Conservation (phyloP, 2,113 vertebrate species). For the Harpagus bidentatus region DNA sequence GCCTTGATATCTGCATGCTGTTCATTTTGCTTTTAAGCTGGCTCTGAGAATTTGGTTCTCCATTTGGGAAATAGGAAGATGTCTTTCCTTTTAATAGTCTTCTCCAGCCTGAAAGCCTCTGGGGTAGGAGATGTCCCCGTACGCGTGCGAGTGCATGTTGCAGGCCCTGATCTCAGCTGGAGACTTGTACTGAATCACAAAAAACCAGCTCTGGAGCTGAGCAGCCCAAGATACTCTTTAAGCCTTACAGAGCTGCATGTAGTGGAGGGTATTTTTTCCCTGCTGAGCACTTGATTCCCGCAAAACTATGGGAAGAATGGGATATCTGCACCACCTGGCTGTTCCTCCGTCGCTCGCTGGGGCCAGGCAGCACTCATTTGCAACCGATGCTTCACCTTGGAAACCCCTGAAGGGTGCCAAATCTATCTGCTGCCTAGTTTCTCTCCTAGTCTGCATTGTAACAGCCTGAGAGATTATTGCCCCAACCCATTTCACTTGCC, state of each 20-base stretch:
- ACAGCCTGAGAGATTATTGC: not conserved
- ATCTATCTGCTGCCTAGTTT: not conserved
- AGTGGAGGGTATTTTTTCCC: not conserved
- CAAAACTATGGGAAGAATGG: not conserved
- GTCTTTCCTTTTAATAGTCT: not conserved
- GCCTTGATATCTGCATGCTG: not conserved
- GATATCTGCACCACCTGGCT: not conserved
- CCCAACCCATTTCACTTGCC: not conserved
- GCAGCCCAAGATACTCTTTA: not conserved
- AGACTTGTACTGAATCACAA: not conserved
- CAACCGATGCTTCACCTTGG: not conserved
- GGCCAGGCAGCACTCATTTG: not conserved
- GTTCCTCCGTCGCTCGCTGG: not conserved
- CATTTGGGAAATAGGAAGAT: not conserved
- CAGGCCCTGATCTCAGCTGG: not conserved
- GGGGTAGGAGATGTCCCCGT: not conserved
- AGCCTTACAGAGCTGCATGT: not conserved
- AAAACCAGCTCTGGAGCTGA: not conserved
- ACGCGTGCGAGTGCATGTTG: rapidly evolving
- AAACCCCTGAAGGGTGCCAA: not conserved
- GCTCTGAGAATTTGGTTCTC: not conserved
- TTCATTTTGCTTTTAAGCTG: not conserved
- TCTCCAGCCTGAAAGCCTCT: not conserved
- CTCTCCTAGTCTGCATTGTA: not conserved
- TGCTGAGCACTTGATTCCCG: rapidly evolving